A percentile compares a stretch with the other conserved stretches of the same genome.
Conservation (phyloP, 2,888 invertebrate species). For the Nineta flava region DNA sequence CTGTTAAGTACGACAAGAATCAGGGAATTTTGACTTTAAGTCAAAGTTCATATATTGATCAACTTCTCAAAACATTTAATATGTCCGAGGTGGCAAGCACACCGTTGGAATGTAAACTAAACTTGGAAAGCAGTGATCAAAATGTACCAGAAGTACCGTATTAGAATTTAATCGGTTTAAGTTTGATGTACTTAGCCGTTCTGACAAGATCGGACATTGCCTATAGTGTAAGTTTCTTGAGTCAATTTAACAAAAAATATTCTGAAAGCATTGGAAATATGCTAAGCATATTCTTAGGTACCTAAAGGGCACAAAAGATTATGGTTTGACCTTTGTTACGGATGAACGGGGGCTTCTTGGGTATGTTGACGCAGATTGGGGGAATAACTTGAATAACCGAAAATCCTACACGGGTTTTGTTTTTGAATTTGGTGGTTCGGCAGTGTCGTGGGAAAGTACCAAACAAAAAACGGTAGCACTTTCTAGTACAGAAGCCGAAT, state of each 20-base stretch:
- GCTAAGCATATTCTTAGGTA: conserved; percentile 11
- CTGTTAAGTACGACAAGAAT: conserved; percentile 9
- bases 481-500: conserved; percentile 14
- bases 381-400: conserved; percentile 11
- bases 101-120: conserved; percentile 10
- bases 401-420: conserved; percentile 12
- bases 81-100: conserved; percentile 9
- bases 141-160: conserved; percentile 8
- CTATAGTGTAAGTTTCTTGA: conserved; percentile 6
- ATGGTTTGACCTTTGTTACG: neutral
- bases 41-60: conserved; percentile 12
- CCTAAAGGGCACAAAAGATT: conserved; percentile 8
- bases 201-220: conserved; percentile 12
- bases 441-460: conserved; percentile 15
- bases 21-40: conserved; percentile 8
- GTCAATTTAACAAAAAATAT: conserved; percentile 3
- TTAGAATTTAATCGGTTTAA: conserved; percentile 11
- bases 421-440: conserved; percentile 14
- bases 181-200: conserved; percentile 11
- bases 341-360: neutral
- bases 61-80: conserved; percentile 10
- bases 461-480: conserved; percentile 12
- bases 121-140: conserved; percentile 10
- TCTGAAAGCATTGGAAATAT: conserved; percentile 7
- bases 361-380: neutral